Conservation (phyloP, 2,797 vertebrate genomes). For the Schizothorax lantsangensis region DNA sequence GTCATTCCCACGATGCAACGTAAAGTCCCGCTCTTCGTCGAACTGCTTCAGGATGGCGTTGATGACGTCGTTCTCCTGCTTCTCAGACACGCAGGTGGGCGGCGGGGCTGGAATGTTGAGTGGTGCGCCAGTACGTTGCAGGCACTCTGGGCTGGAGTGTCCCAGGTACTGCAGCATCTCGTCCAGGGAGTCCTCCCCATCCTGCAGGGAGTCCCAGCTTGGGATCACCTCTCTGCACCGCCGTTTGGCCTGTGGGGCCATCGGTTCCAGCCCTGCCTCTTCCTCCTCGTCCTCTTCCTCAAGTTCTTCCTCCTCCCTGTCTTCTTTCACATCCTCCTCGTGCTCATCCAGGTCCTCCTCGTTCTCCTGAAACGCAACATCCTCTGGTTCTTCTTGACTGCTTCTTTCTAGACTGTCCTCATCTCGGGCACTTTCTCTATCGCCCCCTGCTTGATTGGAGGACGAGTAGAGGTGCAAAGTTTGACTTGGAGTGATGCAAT, state of each 20-base stretch:
- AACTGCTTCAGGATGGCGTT: conserved; percentile 96
- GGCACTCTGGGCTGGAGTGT: conserved; percentile 94
- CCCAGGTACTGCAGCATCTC: conserved; percentile 96
- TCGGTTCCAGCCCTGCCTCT: conserved; percentile 76
- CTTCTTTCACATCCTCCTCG: conserved; percentile 73
- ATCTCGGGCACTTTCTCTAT: background rate
- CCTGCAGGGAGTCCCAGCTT: conserved; percentile 90
- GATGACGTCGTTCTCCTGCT: conserved; percentile 98
- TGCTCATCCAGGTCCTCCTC: conserved; percentile 72
- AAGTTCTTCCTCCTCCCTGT: conserved; percentile 54
- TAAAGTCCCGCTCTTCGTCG: conserved; percentile 92
- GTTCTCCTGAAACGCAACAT: conserved; percentile 70
- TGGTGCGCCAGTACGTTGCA: conserved; percentile 91
- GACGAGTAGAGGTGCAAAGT: conserved; percentile 63
- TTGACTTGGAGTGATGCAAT: conserved; percentile 74
- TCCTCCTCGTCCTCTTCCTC: conserved; percentile 69
- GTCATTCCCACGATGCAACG: conserved; percentile 88
- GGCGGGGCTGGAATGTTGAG: conserved; percentile 95
- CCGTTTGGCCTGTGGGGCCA: conserved; percentile 84
- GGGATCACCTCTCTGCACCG: conserved; percentile 90
- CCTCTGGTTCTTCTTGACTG: conserved; percentile 22
- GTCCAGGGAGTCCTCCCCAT: conserved; percentile 93
- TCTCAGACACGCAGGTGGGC: conserved; percentile 94
- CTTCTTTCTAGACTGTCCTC: conserved; percentile 35
- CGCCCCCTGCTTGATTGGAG: conserved; percentile 25